A percentile compares a stretch with the other conserved stretches of the same genome.
These are phyloP conservation scores for cat (Felis catus) DNA, from an alignment of 2,113 vertebrate genomes.

Conservation along the genomic window F.catus_Fca126_mat1.0 CM031421.1:36326501-36327000, in stretches of 20 bases:
- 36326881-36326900: neutral
- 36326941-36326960: neutral
- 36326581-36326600: neutral
- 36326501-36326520: neutral
- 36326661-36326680: neutral
- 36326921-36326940: constrained; percentile 1
- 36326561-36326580: neutral
- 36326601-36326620: neutral
- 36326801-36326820: neutral
- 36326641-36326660: neutral
- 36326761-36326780: neutral
- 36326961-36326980: neutral
- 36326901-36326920: neutral
- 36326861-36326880: neutral
- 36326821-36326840: neutral
- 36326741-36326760: neutral
- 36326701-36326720: neutral
- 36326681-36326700: neutral
- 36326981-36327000: neutral
- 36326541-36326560: neutral
- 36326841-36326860: neutral
- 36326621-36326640: neutral
- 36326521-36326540: neutral
- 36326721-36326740: neutral
- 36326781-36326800: neutral